Conservation (phyloP, 2,797 vertebrate species). For the Halcyon smyrnensis region DNA sequence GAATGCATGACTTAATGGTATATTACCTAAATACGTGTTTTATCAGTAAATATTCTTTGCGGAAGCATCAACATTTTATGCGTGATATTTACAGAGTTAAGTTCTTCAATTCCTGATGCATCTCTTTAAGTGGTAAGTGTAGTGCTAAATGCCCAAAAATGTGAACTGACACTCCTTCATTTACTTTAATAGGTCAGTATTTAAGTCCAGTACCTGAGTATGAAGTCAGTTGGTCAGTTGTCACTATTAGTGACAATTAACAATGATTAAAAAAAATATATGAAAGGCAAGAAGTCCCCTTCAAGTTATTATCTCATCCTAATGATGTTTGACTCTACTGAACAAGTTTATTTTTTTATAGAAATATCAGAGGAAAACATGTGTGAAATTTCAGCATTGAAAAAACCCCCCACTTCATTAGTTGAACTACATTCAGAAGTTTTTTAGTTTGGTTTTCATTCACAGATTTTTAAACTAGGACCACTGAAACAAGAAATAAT, state of each 20-base stretch:
- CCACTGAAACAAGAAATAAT: not conserved
- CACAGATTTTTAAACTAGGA: not conserved
- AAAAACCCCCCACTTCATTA: not conserved
- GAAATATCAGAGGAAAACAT: not conserved
- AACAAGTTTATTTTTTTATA: not conserved
- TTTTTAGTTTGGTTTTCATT: not conserved
- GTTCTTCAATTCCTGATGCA: not conserved
- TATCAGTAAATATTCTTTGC: not conserved
- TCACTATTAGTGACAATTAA: not conserved
- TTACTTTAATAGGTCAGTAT: not conserved
- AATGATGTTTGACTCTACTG: not conserved
- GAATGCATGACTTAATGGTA: not conserved
- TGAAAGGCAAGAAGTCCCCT: not conserved
- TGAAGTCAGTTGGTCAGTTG: not conserved
- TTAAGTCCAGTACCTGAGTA: not conserved
- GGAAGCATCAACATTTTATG: not conserved
- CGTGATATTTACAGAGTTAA: not conserved
- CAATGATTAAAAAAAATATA: not conserved
- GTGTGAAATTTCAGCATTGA: not conserved
- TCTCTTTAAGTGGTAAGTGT: not conserved
- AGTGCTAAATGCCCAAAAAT: not conserved
- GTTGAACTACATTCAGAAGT: not conserved
- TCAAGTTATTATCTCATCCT: not conserved
- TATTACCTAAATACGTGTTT: not conserved
- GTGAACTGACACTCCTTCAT: not conserved